Evolutionary conservation across 2,888 invertebrate genomes (phyloP).

Genomic region (Dione vanillae): DNA sequence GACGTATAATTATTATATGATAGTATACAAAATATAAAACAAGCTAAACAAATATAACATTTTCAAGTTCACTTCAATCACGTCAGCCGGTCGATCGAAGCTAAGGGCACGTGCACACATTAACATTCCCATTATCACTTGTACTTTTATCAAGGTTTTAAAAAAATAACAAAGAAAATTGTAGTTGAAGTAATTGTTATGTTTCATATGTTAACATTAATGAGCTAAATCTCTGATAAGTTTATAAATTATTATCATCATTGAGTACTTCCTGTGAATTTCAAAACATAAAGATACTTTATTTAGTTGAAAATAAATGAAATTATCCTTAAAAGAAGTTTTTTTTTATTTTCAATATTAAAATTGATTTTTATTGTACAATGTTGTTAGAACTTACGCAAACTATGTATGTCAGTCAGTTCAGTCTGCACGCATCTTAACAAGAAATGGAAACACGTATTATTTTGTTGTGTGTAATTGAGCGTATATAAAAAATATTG

Average conservation of each 20-base stretch:
- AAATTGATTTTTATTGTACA: not conserved
- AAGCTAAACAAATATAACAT: not conserved
- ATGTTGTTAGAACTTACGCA: too few relatives aligned
- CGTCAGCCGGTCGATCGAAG: slow-evolving; percentile 1
- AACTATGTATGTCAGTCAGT: too few relatives aligned
- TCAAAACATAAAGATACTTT: too few relatives aligned
- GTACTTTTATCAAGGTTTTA: not conserved
- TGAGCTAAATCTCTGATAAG: not conserved
- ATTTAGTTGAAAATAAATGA: too few relatives aligned
- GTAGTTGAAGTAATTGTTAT: not conserved
- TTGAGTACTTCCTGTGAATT: too few relatives aligned
- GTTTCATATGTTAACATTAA: not conserved
- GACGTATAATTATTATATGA: not conserved
- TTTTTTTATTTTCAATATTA: not conserved
- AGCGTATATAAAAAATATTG: not conserved
- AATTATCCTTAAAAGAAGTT: too few relatives aligned
- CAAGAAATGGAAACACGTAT: too few relatives aligned
- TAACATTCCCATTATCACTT: not conserved
- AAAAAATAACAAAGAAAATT: not conserved
- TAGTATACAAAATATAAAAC: slow-evolving; percentile 4
- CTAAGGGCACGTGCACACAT: slow-evolving; percentile 2
- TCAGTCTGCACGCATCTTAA: not conserved
- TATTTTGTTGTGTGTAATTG: too few relatives aligned
- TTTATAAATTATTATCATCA: too few relatives aligned
- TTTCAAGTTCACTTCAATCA: slow-evolving; percentile 15